Base-by-base conservation (phyloP, 2,888 invertebrate genomes). In the Camptogramma bilineatum region DNA sequence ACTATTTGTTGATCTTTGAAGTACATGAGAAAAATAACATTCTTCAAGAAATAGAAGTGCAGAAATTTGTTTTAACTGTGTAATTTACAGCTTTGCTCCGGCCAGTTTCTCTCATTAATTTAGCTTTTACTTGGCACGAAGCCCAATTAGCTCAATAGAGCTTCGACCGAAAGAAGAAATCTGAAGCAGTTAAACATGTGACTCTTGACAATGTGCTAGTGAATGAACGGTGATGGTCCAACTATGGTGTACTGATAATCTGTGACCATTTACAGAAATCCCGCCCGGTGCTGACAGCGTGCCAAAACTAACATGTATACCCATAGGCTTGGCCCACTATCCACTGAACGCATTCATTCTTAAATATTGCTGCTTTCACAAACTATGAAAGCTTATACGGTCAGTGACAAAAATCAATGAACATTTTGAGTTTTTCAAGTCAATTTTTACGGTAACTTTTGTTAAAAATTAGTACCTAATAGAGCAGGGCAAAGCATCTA, bases 251-350 rank as follows among this genome's bases (percentile, higher is more conserved):
- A 71, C 71, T 91, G 85, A 91, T 82, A n/a, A 81, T 78, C 64
- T 88, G 69, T 91, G 91, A 91, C 86, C 79, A 90, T 91, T 91
- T 91, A 82, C 91, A 91, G 91, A 91, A 79, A 74, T 82, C 68
- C 69, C 85, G 82, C 78, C 83, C 67, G 86, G 80, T 70, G 79
- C 79, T 78, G 85, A 79, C 79, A 72, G 66, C 88, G 88, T 85
- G 88, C 86, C 88, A 89, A 90, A 87, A 72, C 66, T 64, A 60
- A 57, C 52, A 54, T 72, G 70, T 62, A 61, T 70, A 76, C 60
- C 51, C 64, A n/a, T 64, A 64, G 51, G 13, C 16, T 31, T 28
- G 52, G 59, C 46, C 10, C 60, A n/a, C 10, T 56, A 59, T 28
- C 52, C 56, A 50, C 39, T 60, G 5, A 60, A 64, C 7, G 28